Conservation (phyloP, 2,888 invertebrate species). For the Hirtodrosophila trivittata region DNA sequence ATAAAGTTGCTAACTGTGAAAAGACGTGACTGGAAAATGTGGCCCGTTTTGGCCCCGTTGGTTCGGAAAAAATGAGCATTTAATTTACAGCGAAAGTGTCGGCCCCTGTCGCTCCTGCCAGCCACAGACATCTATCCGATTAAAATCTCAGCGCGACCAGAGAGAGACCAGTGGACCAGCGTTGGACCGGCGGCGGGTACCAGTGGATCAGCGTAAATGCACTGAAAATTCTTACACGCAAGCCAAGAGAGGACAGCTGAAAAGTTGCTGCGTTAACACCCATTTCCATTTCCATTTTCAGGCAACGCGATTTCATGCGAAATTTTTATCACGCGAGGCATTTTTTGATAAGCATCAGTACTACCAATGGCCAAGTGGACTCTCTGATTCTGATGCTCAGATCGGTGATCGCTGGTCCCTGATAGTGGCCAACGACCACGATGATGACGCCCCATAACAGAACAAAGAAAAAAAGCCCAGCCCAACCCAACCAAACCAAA, state of each 20-base stretch:
- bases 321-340: slow-evolving; percentile 75
- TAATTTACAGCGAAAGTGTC: slow-evolving; percentile 72
- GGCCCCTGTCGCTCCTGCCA: slow-evolving; percentile 21
- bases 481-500: slow-evolving; percentile 1
- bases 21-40: slow-evolving; percentile 69
- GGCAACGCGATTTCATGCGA: slow-evolving; percentile 54
- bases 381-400: slow-evolving; percentile 44
- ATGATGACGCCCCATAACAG: slow-evolving; percentile 42
- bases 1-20: slow-evolving; percentile 79
- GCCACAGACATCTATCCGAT: slow-evolving; percentile 56
- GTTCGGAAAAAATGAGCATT: slow-evolving; percentile 61
- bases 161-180: too few relatives aligned
- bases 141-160: slow-evolving; percentile 73
- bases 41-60: slow-evolving; percentile 5
- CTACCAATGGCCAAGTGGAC: slow-evolving; percentile 7
- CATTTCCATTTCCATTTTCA: slow-evolving; percentile 17
- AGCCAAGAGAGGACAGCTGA: slow-evolving; percentile 60
- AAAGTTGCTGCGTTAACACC: slow-evolving; percentile 74
- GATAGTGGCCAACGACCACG: slow-evolving; percentile 33
- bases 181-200: too few relatives aligned
- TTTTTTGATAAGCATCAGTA: slow-evolving; percentile 67
- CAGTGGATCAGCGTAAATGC: too few relatives aligned
- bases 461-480: neutral
- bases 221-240: slow-evolving; percentile 80
- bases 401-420: slow-evolving; percentile 44